Percentiles rank a stretch among this genome's conserved stretches.
Conservation (phyloP, 2,113 vertebrate species). For the Aegotheles bennettii region DNA sequence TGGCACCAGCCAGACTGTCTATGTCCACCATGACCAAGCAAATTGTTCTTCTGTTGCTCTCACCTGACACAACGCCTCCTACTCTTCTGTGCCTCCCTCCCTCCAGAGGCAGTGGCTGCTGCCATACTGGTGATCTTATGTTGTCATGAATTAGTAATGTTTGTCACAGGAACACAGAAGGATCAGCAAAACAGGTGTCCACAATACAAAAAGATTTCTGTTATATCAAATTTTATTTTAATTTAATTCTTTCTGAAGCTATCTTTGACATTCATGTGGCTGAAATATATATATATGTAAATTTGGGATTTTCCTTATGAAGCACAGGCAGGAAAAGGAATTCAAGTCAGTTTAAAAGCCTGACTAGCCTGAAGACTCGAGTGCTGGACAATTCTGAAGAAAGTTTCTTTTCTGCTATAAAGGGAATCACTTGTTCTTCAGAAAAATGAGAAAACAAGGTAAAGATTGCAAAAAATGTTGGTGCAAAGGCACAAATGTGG, state of each 20-base stretch:
- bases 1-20: not conserved
- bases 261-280: not conserved
- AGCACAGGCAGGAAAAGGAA: not conserved
- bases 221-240: not conserved
- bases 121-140: not conserved
- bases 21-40: not conserved
- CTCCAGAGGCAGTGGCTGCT: not conserved
- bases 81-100: not conserved
- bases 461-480: not conserved
- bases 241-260: not conserved
- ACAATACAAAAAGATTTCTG: not conserved
- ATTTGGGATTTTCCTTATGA: not conserved
- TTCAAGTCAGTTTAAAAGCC: not conserved
- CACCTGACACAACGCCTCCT: accelerated
- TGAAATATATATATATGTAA: not conserved
- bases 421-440: not conserved
- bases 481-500: not conserved
- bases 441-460: not conserved
- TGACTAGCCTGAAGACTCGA: not conserved
- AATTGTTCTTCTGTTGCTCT: not conserved
- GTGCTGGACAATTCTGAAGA: not conserved
- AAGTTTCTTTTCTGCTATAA: not conserved
- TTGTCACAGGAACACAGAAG: not conserved
- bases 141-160: not conserved
- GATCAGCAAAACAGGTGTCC: not conserved